Evolutionary conservation across 2,113 vertebrate genomes (phyloP).

Genomic region (Ivindomyrus marchei): DNA sequence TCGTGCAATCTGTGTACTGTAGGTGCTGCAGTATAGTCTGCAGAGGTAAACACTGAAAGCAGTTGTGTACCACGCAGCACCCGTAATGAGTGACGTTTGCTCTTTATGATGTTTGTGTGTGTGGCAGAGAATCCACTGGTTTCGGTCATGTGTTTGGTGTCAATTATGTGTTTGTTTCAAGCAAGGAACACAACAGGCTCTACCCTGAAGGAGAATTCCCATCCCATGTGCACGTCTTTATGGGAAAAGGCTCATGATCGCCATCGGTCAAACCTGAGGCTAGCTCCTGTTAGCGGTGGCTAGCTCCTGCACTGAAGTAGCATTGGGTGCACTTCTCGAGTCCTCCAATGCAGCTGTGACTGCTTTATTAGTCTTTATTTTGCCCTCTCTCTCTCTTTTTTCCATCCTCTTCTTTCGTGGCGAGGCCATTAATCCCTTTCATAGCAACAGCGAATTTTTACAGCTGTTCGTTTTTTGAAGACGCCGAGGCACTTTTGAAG

Average conservation of each 20-base stretch:
- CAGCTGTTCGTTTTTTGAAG: neutral
- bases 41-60: slow-evolving; percentile 1
- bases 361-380: neutral
- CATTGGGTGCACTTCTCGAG: neutral
- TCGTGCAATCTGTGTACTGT: neutral
- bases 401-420: neutral
- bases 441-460: slow-evolving; percentile 20
- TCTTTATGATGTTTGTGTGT: neutral
- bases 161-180: neutral
- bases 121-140: neutral
- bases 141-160: neutral
- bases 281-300: neutral
- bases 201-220: neutral
- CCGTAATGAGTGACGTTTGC: neutral
- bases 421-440: slow-evolving; percentile 25
- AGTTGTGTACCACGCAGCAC: neutral
- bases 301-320: neutral
- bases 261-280: neutral
- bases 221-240: neutral
- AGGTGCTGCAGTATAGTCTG: neutral
- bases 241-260: no score
- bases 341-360: neutral
- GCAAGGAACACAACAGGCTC: neutral
- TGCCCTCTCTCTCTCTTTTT: neutral
- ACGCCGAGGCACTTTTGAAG: slow-evolving; percentile 12